Evolutionary conservation across 2,888 invertebrate species (phyloP), one percentile per base, ranked within the genome.

Genomic region (Meloe dianella): DNA sequence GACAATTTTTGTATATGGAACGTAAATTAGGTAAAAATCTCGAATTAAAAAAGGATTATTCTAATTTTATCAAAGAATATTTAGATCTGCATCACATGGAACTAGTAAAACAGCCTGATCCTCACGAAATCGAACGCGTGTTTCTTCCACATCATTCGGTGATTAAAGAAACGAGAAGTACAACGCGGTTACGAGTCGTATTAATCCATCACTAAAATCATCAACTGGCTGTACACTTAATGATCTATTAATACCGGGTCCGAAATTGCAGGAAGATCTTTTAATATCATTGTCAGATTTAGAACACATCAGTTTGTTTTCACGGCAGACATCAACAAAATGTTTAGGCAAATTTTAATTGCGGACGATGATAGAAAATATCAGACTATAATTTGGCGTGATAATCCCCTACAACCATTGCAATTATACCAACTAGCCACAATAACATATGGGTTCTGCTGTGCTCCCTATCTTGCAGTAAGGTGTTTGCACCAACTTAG

Each of bases 81-180:
- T 17, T 61, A 27, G 24, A 27, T n/a, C 64, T 71, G 32, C 65
- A 63, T 6, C 72, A 72, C 27, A 71, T 73, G 69, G 60, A 35
- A 59, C 35, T 64, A 17, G n/a, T 51, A 10, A 17, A 54, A 22
- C 14, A 61, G 14, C 22, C 58, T 12, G 62, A 68, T 22, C 57
- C 22, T 7, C 35, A 41, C 29, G 38, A 9, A 14, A 71, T 67
- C 57, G 38, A 38, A 5, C 14, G 38, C 9, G 38, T 38, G 2
- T 74, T 67, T 60, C 59, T 76, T 24, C 73, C 75, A 14, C 75
- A 76, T 72, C 74, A 76, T 60, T 65, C 65, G 9, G 73, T 76
- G 6, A 32, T 71, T 9, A 70, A 73, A 30, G 67, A 72, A 17
- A 35, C 59, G 3, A 71, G 71, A 47, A 41, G 57, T 47, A 73